Evolutionary conservation across 2,113 vertebrate genomes (phyloP).

Genomic region (Austrofundulus limnaeus): DNA sequence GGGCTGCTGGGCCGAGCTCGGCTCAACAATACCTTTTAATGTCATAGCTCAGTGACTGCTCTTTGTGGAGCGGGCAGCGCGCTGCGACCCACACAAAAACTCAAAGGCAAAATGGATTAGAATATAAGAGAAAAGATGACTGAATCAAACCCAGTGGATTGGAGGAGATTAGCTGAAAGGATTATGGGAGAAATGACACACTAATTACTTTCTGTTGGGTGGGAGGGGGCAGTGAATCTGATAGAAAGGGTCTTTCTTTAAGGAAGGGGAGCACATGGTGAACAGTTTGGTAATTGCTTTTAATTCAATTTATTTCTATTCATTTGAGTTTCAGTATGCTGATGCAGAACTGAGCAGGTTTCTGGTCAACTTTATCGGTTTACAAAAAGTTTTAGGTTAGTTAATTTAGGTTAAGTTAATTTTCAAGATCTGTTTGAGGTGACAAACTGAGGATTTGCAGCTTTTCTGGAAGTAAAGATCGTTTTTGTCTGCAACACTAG

Average conservation of each 20-base stretch:
- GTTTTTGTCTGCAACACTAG: no score
- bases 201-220: conserved; percentile 73
- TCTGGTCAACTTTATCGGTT: not conserved
- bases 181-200: conserved; percentile 73
- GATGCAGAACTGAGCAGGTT: not conserved
- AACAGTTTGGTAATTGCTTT: conserved; percentile 4
- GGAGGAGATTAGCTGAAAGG: conserved; percentile 73
- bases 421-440: no score
- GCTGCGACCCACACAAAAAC: conserved; percentile 75
- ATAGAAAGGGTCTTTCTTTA: conserved; percentile 35
- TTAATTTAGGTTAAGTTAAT: no score
- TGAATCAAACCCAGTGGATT: conserved; percentile 81
- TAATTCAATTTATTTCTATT: conserved; percentile 3
- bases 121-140: conserved; percentile 81
- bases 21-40: conserved; percentile 80
- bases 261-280: conserved; percentile 8
- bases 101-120: conserved; percentile 82
- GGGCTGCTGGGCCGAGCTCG: conserved; percentile 59
- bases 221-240: conserved; percentile 26
- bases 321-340: not conserved
- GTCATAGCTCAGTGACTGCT: conserved; percentile 78
- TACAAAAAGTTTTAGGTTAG: no score
- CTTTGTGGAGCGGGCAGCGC: conserved; percentile 70
- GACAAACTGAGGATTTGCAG: no score
- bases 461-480: no score